Percentiles rank a stretch among this genome's conserved stretches.
Conservation (phyloP, 2,888 invertebrate species). For the Liodrosophila aerea region DNA sequence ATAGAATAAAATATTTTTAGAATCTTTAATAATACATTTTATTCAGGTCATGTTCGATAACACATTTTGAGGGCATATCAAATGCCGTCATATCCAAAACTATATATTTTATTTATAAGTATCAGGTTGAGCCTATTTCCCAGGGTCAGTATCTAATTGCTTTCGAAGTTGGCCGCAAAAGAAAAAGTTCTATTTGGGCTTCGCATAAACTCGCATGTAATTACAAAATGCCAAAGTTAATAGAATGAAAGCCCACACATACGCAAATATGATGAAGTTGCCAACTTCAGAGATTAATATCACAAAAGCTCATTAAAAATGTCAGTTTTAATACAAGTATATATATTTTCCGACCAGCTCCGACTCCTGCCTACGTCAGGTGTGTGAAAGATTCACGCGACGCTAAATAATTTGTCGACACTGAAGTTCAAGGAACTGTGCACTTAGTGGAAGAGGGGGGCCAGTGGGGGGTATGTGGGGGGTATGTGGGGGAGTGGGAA, state of each 20-base stretch:
- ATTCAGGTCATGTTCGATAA: no score
- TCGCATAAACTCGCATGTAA: constrained; percentile 26
- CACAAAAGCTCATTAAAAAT: constrained; percentile 75
- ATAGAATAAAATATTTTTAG: no score
- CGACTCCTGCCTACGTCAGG: neutral
- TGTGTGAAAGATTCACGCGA: constrained; percentile 46
- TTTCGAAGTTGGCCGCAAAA: constrained; percentile 19
- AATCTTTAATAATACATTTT: no score
- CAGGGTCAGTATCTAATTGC: constrained; percentile 57
- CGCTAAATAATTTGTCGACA: constrained; percentile 68
- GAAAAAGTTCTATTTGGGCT: constrained; percentile 1
- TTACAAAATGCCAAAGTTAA: constrained; percentile 41
- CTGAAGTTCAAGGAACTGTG: constrained; percentile 68
- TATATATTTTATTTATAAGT: neutral
- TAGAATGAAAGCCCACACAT: constrained; percentile 32
- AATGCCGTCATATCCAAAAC: no score
- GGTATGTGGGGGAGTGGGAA: neutral
- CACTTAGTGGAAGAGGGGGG: neutral
- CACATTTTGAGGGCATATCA: no score
- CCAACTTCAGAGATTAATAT: constrained; percentile 67
- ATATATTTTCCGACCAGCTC: constrained; percentile 16
- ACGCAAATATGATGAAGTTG: constrained; percentile 44
- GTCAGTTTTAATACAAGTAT: constrained; percentile 69
- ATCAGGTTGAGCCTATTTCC: constrained; percentile 1
- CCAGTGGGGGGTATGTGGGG: neutral